Evolutionary conservation across 2,888 invertebrate species (phyloP), one percentile per base, ranked within the genome.

Genomic region (Cheilosia vulpina): DNA sequence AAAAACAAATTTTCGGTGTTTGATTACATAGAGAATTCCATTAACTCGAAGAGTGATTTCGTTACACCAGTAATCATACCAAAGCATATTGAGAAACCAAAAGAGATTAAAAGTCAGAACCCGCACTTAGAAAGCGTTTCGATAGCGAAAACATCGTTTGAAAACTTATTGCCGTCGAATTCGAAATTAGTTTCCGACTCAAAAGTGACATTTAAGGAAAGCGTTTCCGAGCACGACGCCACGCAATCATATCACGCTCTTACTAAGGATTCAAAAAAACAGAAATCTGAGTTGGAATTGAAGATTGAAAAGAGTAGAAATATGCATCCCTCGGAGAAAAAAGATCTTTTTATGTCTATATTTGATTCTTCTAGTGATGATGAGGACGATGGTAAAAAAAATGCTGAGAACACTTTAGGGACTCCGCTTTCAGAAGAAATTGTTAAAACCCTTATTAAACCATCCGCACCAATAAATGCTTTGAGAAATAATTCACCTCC

Each of bases 321-420:
- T 58, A 91, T 90, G 73, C 93, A 93, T 53, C 92, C 93, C 21
- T 93, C 93, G 21, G 93, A 95, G 60, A 95, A 95, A 88, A 93
- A 94, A 80, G 98, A 98, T 92, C 93, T 98, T 4, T 98, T 97
- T 90, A 97, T 97, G 91, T 96, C 97, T 0, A 97, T 98, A 89
- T 98, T 98, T 90, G 93, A 96, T 31, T 96, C 96, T 89, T 96
- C 96, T 79, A 96, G 96, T 89, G 96, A 96, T 88, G 94, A 94
- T 15, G 95, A 95, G 50, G 93, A 93, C 2, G 68, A 75, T 15
- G 21, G 34, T 11, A 90, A 91, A 79, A 92, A 91, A 66, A 87
- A 90, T n/a, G 91, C n/a, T 52, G 24, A 71, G 15, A 55, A 15
- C 15, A 15, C 31, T 11, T 55, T 43, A 19, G 43, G 89, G 80